phyloP scores from a whole-genome alignment of 1,140 invertebrate genomes.

The Holcopasites calliopsidis region DNA sequence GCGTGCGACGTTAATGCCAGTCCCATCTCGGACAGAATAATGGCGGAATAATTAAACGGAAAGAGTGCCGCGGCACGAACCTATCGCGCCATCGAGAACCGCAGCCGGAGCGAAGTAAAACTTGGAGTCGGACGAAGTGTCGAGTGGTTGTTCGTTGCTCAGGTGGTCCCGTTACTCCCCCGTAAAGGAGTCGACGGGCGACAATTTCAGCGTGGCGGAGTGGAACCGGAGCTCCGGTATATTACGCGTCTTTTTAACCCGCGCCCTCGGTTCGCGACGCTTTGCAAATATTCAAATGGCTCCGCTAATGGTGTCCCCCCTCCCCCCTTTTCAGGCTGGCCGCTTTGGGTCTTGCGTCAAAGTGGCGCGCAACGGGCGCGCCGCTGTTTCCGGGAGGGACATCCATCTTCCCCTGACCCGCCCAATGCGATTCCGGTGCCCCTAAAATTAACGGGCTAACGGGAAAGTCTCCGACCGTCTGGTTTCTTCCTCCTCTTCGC shows the following conservation, averaged over 20 bases:
- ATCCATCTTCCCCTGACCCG: slow-evolving; percentile 72
- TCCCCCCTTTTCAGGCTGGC: slow-evolving; percentile 55
- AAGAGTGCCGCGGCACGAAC: too few relatives aligned
- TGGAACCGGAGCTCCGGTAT: slow-evolving; percentile 73
- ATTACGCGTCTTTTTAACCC: slow-evolving; percentile 76
- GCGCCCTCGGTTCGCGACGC: slow-evolving; percentile 68
- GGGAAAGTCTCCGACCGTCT: slow-evolving; percentile 61
- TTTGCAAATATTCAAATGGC: slow-evolving; percentile 80
- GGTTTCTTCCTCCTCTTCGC: slow-evolving; percentile 23
- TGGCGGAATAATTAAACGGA: too few relatives aligned
- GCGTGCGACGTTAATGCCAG: too few relatives aligned
- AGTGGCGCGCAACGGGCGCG: slow-evolving; percentile 68
- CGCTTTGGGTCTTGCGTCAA: slow-evolving; percentile 71
- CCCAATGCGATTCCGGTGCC: slow-evolving; percentile 63
- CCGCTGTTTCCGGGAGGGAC: slow-evolving; percentile 61
- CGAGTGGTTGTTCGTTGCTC: slow-evolving; percentile 59
- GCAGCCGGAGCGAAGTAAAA: slow-evolving; percentile 22
- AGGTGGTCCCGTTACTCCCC: slow-evolving; percentile 62
- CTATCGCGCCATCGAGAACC: background rate
- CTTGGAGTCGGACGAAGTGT: slow-evolving; percentile 66
- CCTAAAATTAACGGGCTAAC: slow-evolving; percentile 75
- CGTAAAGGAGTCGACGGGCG: slow-evolving; percentile 55
- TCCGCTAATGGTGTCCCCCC: slow-evolving; percentile 74
- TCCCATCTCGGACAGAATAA: slow-evolving; percentile 44
- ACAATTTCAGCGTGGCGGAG: slow-evolving; percentile 70